These are phyloP conservation scores for Lysiphlebus fabarum DNA, from an alignment of 1,140 invertebrate genomes.

Conservation along the genomic window DNA sequence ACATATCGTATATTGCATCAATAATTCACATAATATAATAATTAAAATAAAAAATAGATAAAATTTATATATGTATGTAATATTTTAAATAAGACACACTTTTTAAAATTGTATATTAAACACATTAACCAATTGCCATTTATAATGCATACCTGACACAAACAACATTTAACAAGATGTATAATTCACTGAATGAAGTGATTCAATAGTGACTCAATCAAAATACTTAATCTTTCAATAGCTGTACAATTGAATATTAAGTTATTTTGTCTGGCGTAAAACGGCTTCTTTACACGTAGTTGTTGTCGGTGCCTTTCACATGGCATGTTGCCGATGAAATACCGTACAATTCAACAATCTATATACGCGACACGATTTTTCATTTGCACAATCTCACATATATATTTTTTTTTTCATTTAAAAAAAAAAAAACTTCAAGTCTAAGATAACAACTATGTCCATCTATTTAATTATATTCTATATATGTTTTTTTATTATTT, in stretches of 20 bases:
- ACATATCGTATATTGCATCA: too few relatives aligned
- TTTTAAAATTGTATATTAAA: too few relatives aligned
- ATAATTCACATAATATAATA: too few relatives aligned
- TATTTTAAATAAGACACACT: too few relatives aligned
- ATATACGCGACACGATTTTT: background rate
- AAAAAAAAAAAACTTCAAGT: too few relatives aligned
- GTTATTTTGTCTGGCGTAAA: constrained; percentile 25
- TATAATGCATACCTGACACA: background rate
- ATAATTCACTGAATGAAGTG: constrained; percentile 9
- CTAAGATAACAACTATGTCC: too few relatives aligned
- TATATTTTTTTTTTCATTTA: too few relatives aligned
- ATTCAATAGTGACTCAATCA: constrained; percentile 26
- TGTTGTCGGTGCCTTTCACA: constrained; percentile 14
- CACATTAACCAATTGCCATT: too few relatives aligned
- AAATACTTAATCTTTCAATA: constrained; percentile 21
- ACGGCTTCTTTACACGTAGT: constrained; percentile 24
- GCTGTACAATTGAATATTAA: constrained; percentile 27
- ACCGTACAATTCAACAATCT: background rate
- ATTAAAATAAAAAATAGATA: too few relatives aligned
- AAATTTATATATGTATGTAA: too few relatives aligned
- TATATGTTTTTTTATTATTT: too few relatives aligned
- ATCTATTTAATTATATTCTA: too few relatives aligned
- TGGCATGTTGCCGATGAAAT: background rate
- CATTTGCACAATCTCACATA: background rate
- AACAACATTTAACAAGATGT: background rate